phyloP scores from a whole-genome alignment of 2,888 invertebrate species.

The Drosophila lacicola region DNA sequence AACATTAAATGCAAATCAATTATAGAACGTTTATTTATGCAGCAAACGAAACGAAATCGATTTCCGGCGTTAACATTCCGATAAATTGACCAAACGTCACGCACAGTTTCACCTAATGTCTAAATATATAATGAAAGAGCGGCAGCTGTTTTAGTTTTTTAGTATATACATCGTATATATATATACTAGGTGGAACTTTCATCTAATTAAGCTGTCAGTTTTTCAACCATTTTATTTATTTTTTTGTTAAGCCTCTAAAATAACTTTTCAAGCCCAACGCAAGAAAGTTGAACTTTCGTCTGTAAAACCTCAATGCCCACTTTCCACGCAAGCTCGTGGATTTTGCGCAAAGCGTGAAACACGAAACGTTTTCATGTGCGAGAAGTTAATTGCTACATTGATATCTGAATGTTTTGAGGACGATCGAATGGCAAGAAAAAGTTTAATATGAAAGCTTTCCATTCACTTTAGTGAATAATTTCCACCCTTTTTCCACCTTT shows the following conservation, averaged over 20 bases:
- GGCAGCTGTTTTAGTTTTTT: conserved; percentile 18
- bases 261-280: too few species aligned
- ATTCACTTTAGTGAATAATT: not conserved
- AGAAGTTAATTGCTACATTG: too few species aligned
- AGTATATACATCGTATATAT: not conserved
- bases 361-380: too few species aligned
- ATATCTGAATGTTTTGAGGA: too few species aligned
- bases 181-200: not conserved
- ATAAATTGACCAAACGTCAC: conserved; percentile 34
- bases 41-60: conserved; percentile 48
- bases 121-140: conserved; percentile 5
- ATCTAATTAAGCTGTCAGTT: not conserved
- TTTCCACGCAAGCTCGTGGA: too few species aligned
- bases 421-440: too few species aligned
- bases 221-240: not conserved
- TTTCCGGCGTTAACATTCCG: conserved; percentile 66
- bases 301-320: too few species aligned
- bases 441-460: too few species aligned
- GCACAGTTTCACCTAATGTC: conserved; percentile 34
- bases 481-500: not conserved
- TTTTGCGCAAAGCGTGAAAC: too few species aligned
- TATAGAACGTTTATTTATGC: conserved; percentile 38
- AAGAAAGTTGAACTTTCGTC: too few species aligned
- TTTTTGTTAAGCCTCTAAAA: not conserved
- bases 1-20: conserved; percentile 63